Base-by-base conservation (phyloP, 2,113 vertebrate species). In the Myrmophylax atrothorax region DNA sequence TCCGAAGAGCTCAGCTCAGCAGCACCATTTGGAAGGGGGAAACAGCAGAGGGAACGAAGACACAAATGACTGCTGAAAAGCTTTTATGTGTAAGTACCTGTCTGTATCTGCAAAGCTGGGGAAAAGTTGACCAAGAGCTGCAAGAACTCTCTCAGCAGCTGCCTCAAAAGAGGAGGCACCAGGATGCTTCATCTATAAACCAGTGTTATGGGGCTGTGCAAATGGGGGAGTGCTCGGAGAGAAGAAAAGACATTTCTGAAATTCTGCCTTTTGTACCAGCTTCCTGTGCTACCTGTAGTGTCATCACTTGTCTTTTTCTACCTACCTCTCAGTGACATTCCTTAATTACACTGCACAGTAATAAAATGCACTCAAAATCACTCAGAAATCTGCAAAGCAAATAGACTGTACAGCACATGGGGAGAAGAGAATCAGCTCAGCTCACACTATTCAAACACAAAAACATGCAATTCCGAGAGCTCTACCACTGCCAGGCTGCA, bases 1-100 rank as follows among this genome's bases (percentile, higher is more conserved):
- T 93, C 84, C 83, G 91, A 91, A 82, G 87, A 64, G 89, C 78
- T 75, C 64, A 81, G 60, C 69, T 93, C 89, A 81, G 87, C 85
- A 89, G 77, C 1, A 44, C 67, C 66, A 28, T 85, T 85, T 58
- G 53, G 75, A 79, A 83, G 77, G 66, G 70, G 12, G 4, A 73
- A 69, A 46, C 13, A 70, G 68, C 22, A 20, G 55, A 52, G 72
- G 74, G 72, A 90, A 56, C 0, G 0, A 67, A 88, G 73, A 78
- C 59, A 52, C 33, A 92, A 93, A 70, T 84, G 63, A 72, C 38
- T 47, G 52, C 60, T 64, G 80, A 64, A 78, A 74, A 78, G 52
- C 86, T 91, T 94, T 86, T 90, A 72, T 59, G 82, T 73, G 2
- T 26, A 67, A 85, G 82, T 66, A 46, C 59, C 46, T 69, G 82